Percentiles rank a stretch among this genome's conserved stretches.
These are phyloP conservation scores for Tenodera sinensis DNA, from an alignment of 2,888 invertebrate genomes.

Conservation along the genomic window DNA sequence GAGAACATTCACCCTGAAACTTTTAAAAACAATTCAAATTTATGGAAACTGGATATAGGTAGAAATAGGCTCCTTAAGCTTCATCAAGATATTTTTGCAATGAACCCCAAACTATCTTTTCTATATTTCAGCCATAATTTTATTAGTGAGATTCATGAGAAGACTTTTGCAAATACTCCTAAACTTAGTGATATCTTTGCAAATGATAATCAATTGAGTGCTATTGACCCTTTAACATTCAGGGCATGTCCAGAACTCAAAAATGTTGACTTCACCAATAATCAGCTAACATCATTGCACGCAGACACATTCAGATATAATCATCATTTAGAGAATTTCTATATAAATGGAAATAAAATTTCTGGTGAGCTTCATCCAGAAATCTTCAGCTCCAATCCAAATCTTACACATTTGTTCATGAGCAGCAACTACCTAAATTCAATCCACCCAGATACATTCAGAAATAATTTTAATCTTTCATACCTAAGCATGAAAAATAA, in stretches of 20 bases:
- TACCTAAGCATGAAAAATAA: background rate
- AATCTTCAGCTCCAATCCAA: background rate
- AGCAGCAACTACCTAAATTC: background rate
- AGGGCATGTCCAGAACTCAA: background rate
- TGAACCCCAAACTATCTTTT: background rate
- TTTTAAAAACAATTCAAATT: background rate
- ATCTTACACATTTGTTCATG: background rate
- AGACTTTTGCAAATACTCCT: background rate
- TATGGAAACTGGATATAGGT: conserved; percentile 2
- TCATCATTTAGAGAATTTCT: background rate
- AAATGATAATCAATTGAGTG: background rate
- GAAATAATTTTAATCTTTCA: background rate
- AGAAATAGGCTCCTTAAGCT: background rate
- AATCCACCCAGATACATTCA: background rate
- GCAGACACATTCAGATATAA: background rate
- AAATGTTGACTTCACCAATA: background rate
- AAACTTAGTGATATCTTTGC: background rate
- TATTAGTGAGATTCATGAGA: background rate
- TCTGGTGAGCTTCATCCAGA: background rate
- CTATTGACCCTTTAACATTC: background rate
- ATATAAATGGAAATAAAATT: background rate
- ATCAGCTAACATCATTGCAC: background rate
- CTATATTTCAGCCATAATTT: background rate
- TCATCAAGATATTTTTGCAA: background rate
- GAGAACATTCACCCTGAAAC: background rate